Conservation (phyloP, 2,113 vertebrate species). For the Gadus macrocephalus region DNA sequence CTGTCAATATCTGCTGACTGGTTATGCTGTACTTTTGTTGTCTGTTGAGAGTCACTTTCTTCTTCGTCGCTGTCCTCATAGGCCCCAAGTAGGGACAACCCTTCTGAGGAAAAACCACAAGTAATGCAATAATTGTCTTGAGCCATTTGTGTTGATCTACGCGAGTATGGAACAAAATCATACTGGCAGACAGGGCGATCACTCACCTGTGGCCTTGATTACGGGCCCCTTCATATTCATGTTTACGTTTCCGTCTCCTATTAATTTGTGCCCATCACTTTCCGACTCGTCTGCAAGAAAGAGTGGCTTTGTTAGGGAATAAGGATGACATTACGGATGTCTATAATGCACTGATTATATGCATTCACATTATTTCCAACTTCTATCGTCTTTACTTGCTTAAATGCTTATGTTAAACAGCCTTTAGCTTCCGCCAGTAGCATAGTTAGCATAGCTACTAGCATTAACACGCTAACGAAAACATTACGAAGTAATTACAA, state of each 20-base stretch:
- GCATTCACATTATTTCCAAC: background rate
- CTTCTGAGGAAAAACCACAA: constrained; percentile 74
- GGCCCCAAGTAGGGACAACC: constrained; percentile 89
- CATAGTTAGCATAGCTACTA: background rate
- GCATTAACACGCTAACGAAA: background rate
- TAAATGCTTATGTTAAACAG: background rate
- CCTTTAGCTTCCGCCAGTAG: background rate
- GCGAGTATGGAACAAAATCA: too few relatives aligned
- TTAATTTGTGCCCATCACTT: constrained; percentile 66
- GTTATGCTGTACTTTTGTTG: constrained; percentile 69
- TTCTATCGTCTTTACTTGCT: background rate
- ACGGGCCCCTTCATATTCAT: constrained; percentile 72
- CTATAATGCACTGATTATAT: background rate
- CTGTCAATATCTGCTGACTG: constrained; percentile 88
- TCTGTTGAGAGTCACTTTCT: constrained; percentile 70
- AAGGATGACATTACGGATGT: background rate
- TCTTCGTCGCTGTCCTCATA: constrained; percentile 95
- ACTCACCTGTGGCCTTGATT: constrained; percentile 85
- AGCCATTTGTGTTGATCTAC: background rate
- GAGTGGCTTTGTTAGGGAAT: background rate
- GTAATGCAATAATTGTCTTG: background rate
- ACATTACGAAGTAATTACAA: too few relatives aligned
- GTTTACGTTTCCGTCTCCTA: constrained; percentile 57
- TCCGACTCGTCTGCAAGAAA: constrained; percentile 80
- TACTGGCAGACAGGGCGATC: background rate